Evolutionary conservation across 2,888 invertebrate species (phyloP), one percentile per base, ranked within the genome.

Genomic region (Tinea pellionella): DNA sequence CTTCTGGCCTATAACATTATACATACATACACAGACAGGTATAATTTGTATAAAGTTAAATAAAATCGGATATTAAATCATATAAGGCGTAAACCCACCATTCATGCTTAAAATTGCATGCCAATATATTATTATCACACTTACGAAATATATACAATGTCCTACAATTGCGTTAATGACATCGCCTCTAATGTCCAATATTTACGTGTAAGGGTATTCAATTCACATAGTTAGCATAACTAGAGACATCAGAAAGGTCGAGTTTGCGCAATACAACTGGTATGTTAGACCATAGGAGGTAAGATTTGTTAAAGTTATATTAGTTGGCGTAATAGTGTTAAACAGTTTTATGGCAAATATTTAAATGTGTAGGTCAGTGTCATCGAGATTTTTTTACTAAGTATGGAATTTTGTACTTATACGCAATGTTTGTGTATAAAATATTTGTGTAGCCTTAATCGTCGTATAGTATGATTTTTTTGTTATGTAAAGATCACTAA

Each of bases 381-480:
- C 53, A n/a, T 19, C 18, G 16, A 53, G 16, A 24, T 53, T 53
- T 53, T 15, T 13, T 47, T 12, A 15, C 24, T 16, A 24, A 24
- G 9, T 24, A 24, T 12, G 53, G 53, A n/a, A 15, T 9, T 16
- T 15, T 9, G 15, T 47, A n/a, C 9, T 15, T 15, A 16, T 16
- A 53, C 24, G 53, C 16, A 53, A 53, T 53, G 53, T 53, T 24
- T 24, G 19, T 24, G 12, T 18, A 16, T 53, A 24, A 47, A 47
- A 53, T 24, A 9, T 53, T 53, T 53, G 53, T 12, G 4, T 53
- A 53, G 24, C 24, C 53, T 53, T 53, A 53, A 53, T 53, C 18
- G 47, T 19, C 12, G 11, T 53, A 53, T 37, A 9, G 2, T 2
- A 6, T 37, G 2, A 6, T 37, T 9, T 37, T 37, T 9, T 37